phyloP scores from a whole-genome alignment of 2,113 vertebrate genomes.

The Brachypodius melanocephalos region DNA sequence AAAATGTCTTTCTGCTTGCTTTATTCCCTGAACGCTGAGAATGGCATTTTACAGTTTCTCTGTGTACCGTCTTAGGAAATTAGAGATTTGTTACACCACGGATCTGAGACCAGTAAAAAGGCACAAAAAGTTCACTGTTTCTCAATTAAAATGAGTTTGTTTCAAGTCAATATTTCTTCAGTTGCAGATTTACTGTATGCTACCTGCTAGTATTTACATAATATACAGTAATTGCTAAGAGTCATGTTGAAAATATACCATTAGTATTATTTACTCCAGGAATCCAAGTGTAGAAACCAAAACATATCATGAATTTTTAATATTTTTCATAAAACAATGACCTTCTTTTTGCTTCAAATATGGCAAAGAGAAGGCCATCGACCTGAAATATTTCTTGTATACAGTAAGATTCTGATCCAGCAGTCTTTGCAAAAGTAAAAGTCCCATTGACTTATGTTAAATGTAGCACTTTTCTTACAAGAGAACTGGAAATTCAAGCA shows the following conservation, averaged over 20 bases:
- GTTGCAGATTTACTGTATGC: slow-evolving; percentile 56
- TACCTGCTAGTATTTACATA: slow-evolving; percentile 58
- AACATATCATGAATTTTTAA: slow-evolving; percentile 50
- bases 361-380: slow-evolving; percentile 17
- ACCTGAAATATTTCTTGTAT: slow-evolving; percentile 30
- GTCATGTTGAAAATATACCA: slow-evolving; percentile 45
- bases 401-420: slow-evolving; percentile 36
- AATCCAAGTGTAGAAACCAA: slow-evolving; percentile 57
- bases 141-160: slow-evolving; percentile 52
- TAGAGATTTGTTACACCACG: slow-evolving; percentile 11
- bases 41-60: slow-evolving; percentile 38
- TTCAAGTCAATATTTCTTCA: slow-evolving; percentile 35
- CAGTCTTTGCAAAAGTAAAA: slow-evolving; percentile 38
- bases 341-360: slow-evolving; percentile 43
- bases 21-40: slow-evolving; percentile 10
- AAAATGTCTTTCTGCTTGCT: slow-evolving; percentile 49
- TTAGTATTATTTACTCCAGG: slow-evolving; percentile 66
- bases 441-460: slow-evolving; percentile 60
- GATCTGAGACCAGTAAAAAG: slow-evolving; percentile 6
- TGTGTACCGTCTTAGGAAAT: neutral
- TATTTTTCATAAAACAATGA: slow-evolving; percentile 61
- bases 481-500: slow-evolving; percentile 40
- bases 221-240: slow-evolving; percentile 60
- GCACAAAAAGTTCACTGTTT: slow-evolving; percentile 22
- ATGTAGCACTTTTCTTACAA: slow-evolving; percentile 48